Evolutionary conservation across 2,797 vertebrate genomes (phyloP).

Genomic region (Arctocebus calabarensis): DNA sequence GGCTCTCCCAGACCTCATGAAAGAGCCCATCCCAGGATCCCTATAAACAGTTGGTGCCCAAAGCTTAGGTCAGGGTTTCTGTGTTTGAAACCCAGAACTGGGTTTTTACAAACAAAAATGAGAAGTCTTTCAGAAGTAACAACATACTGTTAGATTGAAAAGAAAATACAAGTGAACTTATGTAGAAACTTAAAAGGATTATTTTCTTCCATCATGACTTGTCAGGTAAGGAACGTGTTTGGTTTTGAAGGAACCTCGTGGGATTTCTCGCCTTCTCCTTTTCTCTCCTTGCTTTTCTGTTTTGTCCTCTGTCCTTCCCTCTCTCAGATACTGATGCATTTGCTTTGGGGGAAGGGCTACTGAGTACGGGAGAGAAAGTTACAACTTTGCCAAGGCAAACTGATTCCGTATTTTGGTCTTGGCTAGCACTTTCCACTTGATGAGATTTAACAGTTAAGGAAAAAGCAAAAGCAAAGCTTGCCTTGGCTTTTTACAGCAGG

Average conservation of each 20-base stretch:
- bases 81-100: background rate
- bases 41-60: background rate
- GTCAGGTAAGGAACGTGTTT: background rate
- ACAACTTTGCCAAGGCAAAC: slow-evolving; percentile 56
- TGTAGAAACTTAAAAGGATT: background rate
- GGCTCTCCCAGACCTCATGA: slow-evolving; percentile 15
- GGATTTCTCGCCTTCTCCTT: background rate
- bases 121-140: slow-evolving; percentile 7
- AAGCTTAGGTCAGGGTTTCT: slow-evolving; percentile 26
- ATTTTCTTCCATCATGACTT: background rate
- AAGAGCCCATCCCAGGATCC: background rate
- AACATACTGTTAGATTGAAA: background rate
- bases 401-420: slow-evolving; percentile 60
- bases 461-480: background rate
- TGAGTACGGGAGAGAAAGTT: slow-evolving; percentile 40
- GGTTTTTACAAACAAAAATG: slow-evolving; percentile 30
- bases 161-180: background rate
- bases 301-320: background rate
- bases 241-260: background rate
- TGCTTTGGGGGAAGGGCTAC: slow-evolving; percentile 17
- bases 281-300: background rate
- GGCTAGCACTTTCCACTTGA: background rate
- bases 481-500: background rate
- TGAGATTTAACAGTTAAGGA: background rate
- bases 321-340: background rate